Conservation (phyloP, 2,797 vertebrate species). For the Knipowitschia caucasica region DNA sequence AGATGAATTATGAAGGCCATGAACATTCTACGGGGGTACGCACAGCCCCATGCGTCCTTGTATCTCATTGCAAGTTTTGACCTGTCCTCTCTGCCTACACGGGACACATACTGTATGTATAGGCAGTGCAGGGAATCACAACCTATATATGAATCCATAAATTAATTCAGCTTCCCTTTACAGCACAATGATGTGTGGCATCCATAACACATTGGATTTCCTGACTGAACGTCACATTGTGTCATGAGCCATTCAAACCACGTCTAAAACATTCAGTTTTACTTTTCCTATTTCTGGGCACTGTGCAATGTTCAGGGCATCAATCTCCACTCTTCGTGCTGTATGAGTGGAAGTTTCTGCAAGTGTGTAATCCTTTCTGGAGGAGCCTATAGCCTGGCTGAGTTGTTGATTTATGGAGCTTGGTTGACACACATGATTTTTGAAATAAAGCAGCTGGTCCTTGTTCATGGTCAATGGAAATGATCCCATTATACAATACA, state of each 20-base stretch:
- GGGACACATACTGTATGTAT: conserved; percentile 6
- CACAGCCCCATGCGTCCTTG: conserved; percentile 41
- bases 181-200: conserved; percentile 10
- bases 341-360: conserved; percentile 14
- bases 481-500: background rate
- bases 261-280: conserved; percentile 6
- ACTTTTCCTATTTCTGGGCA: conserved; percentile 5
- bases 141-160: conserved; percentile 15
- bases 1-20: too few species aligned
- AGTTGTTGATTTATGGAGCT: conserved; percentile 26
- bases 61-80: conserved; percentile 42
- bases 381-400: background rate
- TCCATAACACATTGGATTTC: conserved; percentile 11
- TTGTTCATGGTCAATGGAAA: conserved; percentile 4
- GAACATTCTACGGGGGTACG: background rate
- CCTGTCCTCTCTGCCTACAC: conserved; percentile 19
- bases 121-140: conserved; percentile 15
- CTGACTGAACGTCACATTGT: background rate
- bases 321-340: conserved; percentile 15
- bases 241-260: conserved; percentile 7
- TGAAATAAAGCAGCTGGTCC: background rate
- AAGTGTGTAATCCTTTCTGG: conserved; percentile 11
- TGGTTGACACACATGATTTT: conserved; percentile 1
- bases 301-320: conserved; percentile 23
- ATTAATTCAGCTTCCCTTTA: conserved; percentile 2